Conservation (phyloP, 2,888 invertebrate species). For the Serripes groenlandicus region DNA sequence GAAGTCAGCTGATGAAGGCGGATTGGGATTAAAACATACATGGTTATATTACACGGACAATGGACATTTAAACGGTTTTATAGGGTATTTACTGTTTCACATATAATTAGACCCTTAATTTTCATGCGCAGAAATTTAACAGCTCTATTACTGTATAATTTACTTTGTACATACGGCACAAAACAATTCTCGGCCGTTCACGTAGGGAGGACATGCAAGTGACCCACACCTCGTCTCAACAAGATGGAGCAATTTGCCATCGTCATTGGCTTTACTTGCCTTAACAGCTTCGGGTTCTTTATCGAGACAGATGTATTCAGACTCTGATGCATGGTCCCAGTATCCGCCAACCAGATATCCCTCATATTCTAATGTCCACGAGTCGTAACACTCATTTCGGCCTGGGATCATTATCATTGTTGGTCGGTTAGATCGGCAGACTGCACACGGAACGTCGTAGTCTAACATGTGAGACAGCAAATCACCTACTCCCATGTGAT, state of each 20-base stretch:
- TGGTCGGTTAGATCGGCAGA: not conserved
- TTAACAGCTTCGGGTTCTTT: not conserved
- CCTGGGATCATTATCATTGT: slow-evolving; percentile 60
- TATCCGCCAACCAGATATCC: slow-evolving; percentile 46
- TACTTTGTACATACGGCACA: slow-evolving; percentile 25
- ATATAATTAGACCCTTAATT: no score
- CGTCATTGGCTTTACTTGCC: not conserved
- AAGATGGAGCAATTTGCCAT: slow-evolving; percentile 3
- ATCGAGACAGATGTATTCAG: slow-evolving; percentile 23
- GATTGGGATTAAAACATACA: no score
- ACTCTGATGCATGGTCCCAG: not conserved
- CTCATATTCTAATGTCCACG: slow-evolving; percentile 59
- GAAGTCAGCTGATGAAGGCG: no score
- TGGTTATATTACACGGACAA: no score
- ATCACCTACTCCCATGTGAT: no score
- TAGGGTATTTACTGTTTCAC: no score
- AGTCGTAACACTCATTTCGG: slow-evolving; percentile 39
- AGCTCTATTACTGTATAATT: no score
- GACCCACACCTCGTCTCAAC: slow-evolving; percentile 15
- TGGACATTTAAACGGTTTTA: no score
- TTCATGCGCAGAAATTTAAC: no score
- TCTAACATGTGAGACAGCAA: not conserved
- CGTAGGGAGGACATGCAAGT: slow-evolving; percentile 9
- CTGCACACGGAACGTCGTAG: slow-evolving; percentile 22
- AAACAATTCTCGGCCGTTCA: slow-evolving; percentile 7